Evolutionary conservation across 1,140 invertebrate genomes (phyloP), one percentile per base, ranked within the genome.

Genomic region (Paracyclopina nana): DNA sequence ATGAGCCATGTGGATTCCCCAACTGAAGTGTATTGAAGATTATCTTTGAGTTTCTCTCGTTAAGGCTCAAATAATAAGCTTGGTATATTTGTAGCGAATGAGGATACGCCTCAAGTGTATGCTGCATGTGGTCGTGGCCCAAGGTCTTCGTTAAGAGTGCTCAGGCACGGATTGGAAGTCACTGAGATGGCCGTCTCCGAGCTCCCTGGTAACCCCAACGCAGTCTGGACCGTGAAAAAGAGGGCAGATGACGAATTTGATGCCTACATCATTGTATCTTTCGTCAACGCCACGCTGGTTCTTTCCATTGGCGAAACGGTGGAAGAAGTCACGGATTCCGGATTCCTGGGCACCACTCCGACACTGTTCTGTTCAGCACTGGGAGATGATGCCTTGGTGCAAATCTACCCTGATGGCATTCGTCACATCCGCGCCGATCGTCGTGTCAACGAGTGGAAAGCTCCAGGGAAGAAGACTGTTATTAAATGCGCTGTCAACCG

Each of bases 111-210:
- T 0, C 95, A 99, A 68, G 70, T 99, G 29, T 96, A 97, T 63
- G 80, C 92, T 58, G 71, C 88, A 2, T 97, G 92, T 70, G 95
- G 95, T 0, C 70, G 92, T 54, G 91, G 94, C 2, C 82, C 94
- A 1, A 70, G 92, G 48, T 97, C 91, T 0, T 82, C 88, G 1
- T 59, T 99, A 2, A 67, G 91, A 60, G 86, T 98, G 1, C 67
- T 99, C 2, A 73, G 94, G 38, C 95, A 99, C 67, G 95, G 95
- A 59, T 68, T 99, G 11, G 94, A 99, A 72, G 91, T 79, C 1
- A 88, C 90, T 0, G 95, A 99, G 68, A 98, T 99, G 94, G 95
- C 94, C 57, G 91, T 98, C 3, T 97, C 91, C 42, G 94, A 98
- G 66, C 68, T 99, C 55, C 95, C 95, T 11, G 92, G 92, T 63